Percentiles rank a stretch among this genome's conserved stretches.
These are phyloP conservation scores for Cladorhizidae sp. DNA, from an alignment of 37 sponge, comb jelly and placozoan species.

Conservation along the genomic window DNA sequence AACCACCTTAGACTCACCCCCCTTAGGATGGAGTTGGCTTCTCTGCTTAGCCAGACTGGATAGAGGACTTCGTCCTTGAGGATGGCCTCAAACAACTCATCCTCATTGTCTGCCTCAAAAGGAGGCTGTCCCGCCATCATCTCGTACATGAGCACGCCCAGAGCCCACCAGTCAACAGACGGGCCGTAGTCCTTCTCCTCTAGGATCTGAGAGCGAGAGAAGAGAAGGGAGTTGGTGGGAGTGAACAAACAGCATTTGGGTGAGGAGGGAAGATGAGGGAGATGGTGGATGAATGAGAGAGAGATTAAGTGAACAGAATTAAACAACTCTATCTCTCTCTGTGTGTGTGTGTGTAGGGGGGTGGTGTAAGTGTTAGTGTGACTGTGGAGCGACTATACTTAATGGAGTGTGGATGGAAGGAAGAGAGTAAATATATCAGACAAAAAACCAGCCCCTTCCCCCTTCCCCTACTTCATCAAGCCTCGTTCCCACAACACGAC, in stretches of 20 bases:
- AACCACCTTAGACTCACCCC: no score
- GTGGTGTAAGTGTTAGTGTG: no score
- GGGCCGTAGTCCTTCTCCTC: conserved; percentile 91
- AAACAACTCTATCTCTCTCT: not conserved
- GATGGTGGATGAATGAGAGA: not conserved
- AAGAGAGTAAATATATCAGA: no score
- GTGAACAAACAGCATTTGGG: no score
- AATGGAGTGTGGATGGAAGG: no score
- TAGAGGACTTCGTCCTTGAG: conserved; percentile 95
- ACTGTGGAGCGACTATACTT: no score
- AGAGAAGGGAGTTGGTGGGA: no score
- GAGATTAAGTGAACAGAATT: not conserved
- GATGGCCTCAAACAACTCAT: conserved; percentile 95
- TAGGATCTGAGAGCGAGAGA: no score
- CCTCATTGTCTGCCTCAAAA: conserved; percentile 98
- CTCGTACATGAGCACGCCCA: conserved; percentile 99
- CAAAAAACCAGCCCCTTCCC: no score
- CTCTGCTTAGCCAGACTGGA: conserved; percentile 95
- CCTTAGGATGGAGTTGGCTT: conserved; percentile 91
- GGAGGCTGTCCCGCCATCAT: conserved; percentile 99
- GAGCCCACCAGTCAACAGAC: conserved; percentile 99
- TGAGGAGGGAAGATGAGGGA: no score
- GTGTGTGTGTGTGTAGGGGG: not conserved
- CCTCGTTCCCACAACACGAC: no score
- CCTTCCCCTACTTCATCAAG: no score